Evolutionary conservation across 1,140 invertebrate genomes (phyloP).

Genomic region (Zeugodacus cucurbitae): DNA sequence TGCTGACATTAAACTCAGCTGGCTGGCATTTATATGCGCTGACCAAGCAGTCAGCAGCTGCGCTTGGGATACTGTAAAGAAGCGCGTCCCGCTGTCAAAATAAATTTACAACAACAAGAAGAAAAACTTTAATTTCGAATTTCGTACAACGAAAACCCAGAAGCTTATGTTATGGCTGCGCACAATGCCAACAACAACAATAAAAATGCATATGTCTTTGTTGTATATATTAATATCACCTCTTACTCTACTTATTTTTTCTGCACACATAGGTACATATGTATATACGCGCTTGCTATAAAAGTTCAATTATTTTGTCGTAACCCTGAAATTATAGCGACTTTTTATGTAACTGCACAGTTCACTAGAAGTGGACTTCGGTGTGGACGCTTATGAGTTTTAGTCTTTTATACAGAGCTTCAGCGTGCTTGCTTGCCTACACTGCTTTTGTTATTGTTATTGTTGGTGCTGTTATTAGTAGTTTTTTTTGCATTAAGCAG

Average conservation of each 20-base stretch:
- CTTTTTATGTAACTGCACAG: not conserved
- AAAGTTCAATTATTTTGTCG: slow-evolving; percentile 14
- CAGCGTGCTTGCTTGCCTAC: not conserved
- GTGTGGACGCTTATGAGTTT: not conserved
- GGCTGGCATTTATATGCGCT: not conserved
- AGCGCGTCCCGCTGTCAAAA: not conserved
- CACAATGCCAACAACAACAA: not conserved
- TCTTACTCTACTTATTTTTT: not conserved
- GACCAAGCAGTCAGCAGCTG: not conserved
- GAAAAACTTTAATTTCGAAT: not conserved
- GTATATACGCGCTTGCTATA: not conserved
- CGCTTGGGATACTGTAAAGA: not conserved
- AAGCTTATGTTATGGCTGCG: not conserved
- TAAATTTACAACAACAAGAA: not conserved
- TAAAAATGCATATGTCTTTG: not conserved
- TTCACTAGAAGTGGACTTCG: not conserved
- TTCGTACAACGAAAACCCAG: not conserved
- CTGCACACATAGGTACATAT: not conserved
- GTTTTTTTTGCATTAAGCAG: not conserved
- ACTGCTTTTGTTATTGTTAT: not conserved
- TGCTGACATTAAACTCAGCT: not conserved
- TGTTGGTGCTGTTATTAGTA: not conserved
- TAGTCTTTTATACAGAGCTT: not conserved
- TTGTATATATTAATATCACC: not conserved
- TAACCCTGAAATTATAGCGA: slow-evolving; percentile 1